phyloP scores from a whole-genome alignment of 2,113 vertebrate genomes.

The Mobula birostris region DNA sequence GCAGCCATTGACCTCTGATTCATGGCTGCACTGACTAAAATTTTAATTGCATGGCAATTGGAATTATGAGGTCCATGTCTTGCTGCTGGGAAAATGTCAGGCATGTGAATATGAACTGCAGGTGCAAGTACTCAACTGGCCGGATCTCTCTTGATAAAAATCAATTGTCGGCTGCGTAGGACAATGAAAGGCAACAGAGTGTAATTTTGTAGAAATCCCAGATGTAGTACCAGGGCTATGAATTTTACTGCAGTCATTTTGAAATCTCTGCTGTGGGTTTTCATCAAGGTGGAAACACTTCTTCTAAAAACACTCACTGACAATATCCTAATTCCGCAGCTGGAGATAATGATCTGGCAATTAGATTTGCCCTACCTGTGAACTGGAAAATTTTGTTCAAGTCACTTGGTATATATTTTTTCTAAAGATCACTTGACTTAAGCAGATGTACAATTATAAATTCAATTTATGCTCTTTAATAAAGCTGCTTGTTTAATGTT shows the following conservation, averaged over 20 bases:
- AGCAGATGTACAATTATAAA: background rate
- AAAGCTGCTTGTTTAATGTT: background rate
- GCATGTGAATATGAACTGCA: too few relatives aligned
- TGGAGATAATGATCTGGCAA: background rate
- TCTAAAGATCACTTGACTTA: background rate
- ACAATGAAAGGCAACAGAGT: background rate
- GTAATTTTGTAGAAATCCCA: background rate
- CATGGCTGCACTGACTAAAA: too few relatives aligned
- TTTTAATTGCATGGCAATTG: too few relatives aligned
- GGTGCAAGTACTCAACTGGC: too few relatives aligned
- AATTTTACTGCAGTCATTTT: background rate
- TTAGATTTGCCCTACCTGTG: background rate
- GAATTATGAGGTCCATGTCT: too few relatives aligned
- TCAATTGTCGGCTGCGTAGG: too few relatives aligned
- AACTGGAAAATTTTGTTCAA: background rate
- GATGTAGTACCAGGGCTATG: background rate
- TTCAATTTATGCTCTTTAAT: background rate
- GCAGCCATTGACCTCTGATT: too few relatives aligned
- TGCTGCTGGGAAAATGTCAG: too few relatives aligned
- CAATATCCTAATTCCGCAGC: background rate
- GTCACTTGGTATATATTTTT: background rate
- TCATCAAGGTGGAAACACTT: background rate
- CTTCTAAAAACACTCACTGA: background rate
- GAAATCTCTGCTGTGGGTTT: background rate
- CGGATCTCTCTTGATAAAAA: too few relatives aligned